Base-by-base conservation (phyloP, 2,113 vertebrate species). In the Sisor rabdophorus region DNA sequence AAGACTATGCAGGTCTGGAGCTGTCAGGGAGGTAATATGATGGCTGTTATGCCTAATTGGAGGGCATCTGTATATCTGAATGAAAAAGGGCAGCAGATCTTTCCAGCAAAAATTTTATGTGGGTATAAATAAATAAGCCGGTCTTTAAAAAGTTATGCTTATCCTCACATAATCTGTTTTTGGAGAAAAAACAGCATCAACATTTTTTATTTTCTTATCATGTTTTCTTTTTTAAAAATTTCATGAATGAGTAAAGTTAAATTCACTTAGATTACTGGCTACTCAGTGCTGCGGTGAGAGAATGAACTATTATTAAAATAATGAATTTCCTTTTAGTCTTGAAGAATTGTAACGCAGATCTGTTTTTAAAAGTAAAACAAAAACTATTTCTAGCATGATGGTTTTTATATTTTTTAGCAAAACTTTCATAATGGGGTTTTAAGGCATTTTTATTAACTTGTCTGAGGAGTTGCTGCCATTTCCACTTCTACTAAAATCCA, bases 41-140 rank as follows among this genome's bases (percentile, higher is more conserved):
- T 68, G 69, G 16, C 60, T 79, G 59, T 20, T 58, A 24, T 67
- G 60, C 12, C 40, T 81, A 82, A 79, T 79, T 79, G 80, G 69
- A 48, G 52, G 13, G n/a, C 30, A 72, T 79, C 64, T 71, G 53
- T 13, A 40, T 32, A 32, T n/a, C n/a, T 40, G 50, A 75, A 58
- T 50, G 55, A 28, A 5, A 73, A 53, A 61, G 67, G 40, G 36
- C 44, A 26, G 47, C 20, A 63, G 55, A 12, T 74, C 63, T 55
- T 55, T 81, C 24, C 76, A 44, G 58, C 55, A 54, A 71, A 70
- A 59, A n/a, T 70, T 75, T 70, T 26, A 70, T 78, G 50, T 53
- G 10, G 64, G 24, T 74, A 60, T 75, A 75, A 75, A 81, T 64
- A 75, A 74, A 61, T 65, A 55, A 67, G n/a, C 22, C 63, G 53